These are phyloP conservation scores for Eonycteris spelaea DNA, from an alignment of 2,113 vertebrate species.

Conservation along the genomic window DNA sequence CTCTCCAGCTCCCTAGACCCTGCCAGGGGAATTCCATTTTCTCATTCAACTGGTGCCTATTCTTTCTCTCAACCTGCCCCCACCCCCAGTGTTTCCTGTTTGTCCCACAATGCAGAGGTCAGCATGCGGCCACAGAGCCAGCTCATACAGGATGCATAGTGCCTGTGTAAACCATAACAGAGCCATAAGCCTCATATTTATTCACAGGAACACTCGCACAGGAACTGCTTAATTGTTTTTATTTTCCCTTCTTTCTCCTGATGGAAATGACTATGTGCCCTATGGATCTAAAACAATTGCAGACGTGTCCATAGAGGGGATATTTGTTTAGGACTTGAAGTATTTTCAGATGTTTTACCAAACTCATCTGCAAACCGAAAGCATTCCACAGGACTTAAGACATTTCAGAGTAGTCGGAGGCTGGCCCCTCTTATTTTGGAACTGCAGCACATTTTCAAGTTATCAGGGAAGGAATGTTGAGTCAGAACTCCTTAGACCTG, in stretches of 20 bases:
- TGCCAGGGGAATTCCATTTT: slow-evolving; percentile 72
- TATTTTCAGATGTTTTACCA: slow-evolving; percentile 26
- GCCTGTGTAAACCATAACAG: not conserved
- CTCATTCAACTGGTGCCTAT: slow-evolving; percentile 59
- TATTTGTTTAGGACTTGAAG: not conserved
- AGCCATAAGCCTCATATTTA: not conserved
- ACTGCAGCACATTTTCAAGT: not conserved
- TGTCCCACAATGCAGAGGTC: slow-evolving; percentile 62
- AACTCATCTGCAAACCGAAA: not conserved
- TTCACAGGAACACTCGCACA: slow-evolving; percentile 34
- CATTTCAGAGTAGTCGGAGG: not conserved
- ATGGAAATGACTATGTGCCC: slow-evolving; percentile 43
- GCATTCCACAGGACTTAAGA: not conserved
- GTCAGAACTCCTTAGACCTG: slow-evolving; percentile 27
- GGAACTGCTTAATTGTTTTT: slow-evolving; percentile 64
- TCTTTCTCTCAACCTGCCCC: slow-evolving; percentile 68
- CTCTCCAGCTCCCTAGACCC: not conserved
- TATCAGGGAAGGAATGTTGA: slow-evolving; percentile 45
- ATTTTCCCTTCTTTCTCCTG: slow-evolving; percentile 64
- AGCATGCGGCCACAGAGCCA: slow-evolving; percentile 39
- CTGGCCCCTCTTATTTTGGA: not conserved
- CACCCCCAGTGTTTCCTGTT: slow-evolving; percentile 76
- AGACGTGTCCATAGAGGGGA: not conserved
- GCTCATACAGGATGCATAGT: slow-evolving; percentile 53
- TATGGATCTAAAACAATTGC: slow-evolving; percentile 40